Evolutionary conservation across 2,888 invertebrate species (phyloP).

Genomic region (Lathronympha strigana): DNA sequence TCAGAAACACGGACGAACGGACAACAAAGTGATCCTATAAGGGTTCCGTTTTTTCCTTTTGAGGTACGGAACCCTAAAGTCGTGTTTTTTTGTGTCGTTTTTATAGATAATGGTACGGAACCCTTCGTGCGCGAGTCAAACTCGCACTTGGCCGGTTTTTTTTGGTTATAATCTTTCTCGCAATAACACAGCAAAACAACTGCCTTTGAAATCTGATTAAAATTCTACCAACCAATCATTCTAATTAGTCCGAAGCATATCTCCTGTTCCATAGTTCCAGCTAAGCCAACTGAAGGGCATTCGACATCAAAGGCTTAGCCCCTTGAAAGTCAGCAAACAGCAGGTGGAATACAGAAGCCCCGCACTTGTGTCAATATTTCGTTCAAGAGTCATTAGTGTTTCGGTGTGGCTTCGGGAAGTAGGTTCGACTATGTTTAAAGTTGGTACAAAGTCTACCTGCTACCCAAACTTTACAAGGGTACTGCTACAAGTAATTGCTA

Average conservation of each 20-base stretch:
- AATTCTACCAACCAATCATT: conserved; percentile 13
- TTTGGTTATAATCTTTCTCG: too few relatives aligned
- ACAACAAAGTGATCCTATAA: too few relatives aligned
- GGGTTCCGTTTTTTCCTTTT: too few relatives aligned
- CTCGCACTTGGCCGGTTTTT: too few relatives aligned
- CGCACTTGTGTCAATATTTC: conserved; percentile 76
- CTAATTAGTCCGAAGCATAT: conserved; percentile 30
- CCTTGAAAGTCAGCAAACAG: conserved; percentile 45
- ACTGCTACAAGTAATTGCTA: too few relatives aligned
- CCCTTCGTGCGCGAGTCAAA: too few relatives aligned
- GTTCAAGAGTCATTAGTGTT: conserved; percentile 52
- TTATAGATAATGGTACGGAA: too few relatives aligned
- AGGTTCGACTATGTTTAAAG: conserved; percentile 55
- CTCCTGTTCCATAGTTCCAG: conserved; percentile 33
- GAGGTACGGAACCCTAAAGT: too few relatives aligned
- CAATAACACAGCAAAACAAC: too few relatives aligned
- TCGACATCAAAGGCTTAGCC: conserved; percentile 50
- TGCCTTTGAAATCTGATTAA: neutral
- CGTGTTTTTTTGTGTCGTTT: too few relatives aligned
- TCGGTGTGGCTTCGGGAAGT: conserved; percentile 69
- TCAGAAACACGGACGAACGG: too few relatives aligned
- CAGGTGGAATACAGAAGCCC: conserved; percentile 55
- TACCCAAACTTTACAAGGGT: neutral
- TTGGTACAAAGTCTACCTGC: neutral
- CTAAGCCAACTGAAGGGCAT: conserved; percentile 46